Evolutionary conservation across 2,113 vertebrate species (phyloP).

Genomic region (Python bivittatus): DNA sequence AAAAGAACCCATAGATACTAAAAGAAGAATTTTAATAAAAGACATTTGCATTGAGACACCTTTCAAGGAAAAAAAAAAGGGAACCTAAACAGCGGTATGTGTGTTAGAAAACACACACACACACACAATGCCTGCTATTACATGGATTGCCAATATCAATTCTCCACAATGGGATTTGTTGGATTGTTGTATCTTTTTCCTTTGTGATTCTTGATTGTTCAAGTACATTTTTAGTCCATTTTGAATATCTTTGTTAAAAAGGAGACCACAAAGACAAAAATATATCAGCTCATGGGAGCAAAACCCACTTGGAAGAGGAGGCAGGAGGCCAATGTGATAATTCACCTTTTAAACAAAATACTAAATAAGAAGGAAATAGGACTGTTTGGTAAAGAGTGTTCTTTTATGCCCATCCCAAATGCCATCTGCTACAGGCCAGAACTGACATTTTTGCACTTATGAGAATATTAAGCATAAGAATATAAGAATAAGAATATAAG

Average conservation of each 20-base stretch:
- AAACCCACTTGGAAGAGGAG: not conserved
- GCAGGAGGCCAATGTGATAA: not conserved
- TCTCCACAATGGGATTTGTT: not conserved
- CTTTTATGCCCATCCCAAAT: not conserved
- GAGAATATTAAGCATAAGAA: too few relatives aligned
- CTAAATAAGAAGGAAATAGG: not conserved
- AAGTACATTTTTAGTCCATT: not conserved
- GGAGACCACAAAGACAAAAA: not conserved
- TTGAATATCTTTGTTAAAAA: not conserved
- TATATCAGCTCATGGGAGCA: not conserved
- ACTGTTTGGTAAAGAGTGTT: not conserved
- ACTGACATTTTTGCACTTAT: not conserved
- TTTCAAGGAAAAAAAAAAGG: not conserved
- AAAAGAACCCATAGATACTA: not conserved
- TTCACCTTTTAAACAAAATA: not conserved
- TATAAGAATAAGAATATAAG: too few relatives aligned
- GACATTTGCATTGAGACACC: not conserved
- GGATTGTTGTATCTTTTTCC: not conserved
- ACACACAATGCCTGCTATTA: not conserved
- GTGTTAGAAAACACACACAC: not conserved
- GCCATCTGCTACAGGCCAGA: not conserved
- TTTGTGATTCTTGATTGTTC: not conserved
- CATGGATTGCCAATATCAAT: not conserved
- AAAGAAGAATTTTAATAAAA: not conserved
- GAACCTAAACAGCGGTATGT: not conserved